Percentiles rank a stretch among this genome's conserved stretches.
phyloP scores from a whole-genome alignment of 1,140 invertebrate genomes.

The Orussus abietinus region DNA sequence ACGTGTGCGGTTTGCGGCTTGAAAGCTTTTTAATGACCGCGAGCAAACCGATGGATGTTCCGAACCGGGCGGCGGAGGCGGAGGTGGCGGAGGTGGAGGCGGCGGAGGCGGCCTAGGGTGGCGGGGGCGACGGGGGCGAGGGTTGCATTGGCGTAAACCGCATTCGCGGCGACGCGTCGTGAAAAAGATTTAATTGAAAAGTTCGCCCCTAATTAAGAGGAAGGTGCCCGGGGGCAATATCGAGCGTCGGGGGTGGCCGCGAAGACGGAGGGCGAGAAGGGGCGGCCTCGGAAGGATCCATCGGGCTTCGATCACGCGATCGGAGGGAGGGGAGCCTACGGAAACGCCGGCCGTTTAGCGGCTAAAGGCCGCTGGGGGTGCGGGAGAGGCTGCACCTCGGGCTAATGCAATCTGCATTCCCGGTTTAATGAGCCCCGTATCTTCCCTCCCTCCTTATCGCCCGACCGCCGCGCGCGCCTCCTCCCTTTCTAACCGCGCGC shows the following conservation, averaged over 20 bases:
- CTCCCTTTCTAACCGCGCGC: slow-evolving; percentile 11
- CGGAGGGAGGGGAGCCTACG: slow-evolving; percentile 9
- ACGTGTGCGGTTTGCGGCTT: slow-evolving; percentile 28
- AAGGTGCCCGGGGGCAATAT: slow-evolving; percentile 11
- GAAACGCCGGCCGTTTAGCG: slow-evolving; percentile 33
- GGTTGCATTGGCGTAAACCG: slow-evolving; percentile 1
- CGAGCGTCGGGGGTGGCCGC: slow-evolving; percentile 9
- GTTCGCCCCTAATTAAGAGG: slow-evolving; percentile 14
- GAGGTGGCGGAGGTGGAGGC: no score
- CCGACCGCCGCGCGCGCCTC: slow-evolving; percentile 3
- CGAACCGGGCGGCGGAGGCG: slow-evolving; percentile 1
- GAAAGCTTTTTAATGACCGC: slow-evolving; percentile 43
- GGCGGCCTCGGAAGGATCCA: not conserved
- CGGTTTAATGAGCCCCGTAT: slow-evolving; percentile 40
- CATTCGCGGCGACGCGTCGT: not conserved
- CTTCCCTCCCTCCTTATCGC: slow-evolving; percentile 13
- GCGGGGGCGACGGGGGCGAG: no score
- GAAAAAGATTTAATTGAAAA: slow-evolving; percentile 14
- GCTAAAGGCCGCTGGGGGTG: slow-evolving; percentile 10
- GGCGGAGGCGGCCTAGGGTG: no score
- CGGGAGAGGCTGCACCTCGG: slow-evolving; percentile 28
- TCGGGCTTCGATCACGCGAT: not conserved
- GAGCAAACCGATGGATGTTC: slow-evolving; percentile 25
- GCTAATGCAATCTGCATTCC: slow-evolving; percentile 43
- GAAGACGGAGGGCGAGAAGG: slow-evolving; percentile 14